Conservation (phyloP, 2,113 vertebrate species). For the Falcunculus frontatus region DNA sequence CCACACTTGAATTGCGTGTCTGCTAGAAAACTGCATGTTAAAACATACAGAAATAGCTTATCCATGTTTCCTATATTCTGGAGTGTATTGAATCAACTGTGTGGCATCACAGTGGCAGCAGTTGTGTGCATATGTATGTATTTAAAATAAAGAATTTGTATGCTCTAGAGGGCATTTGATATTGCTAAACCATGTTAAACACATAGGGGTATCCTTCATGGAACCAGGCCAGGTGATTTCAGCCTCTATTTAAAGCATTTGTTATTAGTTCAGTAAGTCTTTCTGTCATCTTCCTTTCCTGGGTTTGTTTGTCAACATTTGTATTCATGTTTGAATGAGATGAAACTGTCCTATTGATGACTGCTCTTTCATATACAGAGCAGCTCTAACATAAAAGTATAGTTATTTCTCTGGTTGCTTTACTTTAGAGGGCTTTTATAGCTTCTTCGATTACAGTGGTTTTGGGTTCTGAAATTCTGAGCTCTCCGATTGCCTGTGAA, state of each 20-base stretch:
- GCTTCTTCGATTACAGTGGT: background rate
- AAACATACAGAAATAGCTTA: background rate
- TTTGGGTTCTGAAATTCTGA: background rate
- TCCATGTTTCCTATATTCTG: background rate
- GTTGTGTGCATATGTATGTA: background rate
- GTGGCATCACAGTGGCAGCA: constrained; percentile 38
- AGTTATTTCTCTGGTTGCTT: constrained; percentile 25
- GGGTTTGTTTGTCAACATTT: constrained; percentile 58
- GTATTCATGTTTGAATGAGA: constrained; percentile 48
- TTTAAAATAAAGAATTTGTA: constrained; percentile 41
- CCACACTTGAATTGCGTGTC: background rate
- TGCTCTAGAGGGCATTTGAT: constrained; percentile 60
- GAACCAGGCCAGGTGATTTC: constrained; percentile 53
- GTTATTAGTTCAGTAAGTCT: constrained; percentile 49
- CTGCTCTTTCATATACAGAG: constrained; percentile 19
- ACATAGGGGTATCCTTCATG: constrained; percentile 15
- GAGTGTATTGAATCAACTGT: background rate
- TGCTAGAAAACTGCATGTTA: background rate
- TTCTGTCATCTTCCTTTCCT: constrained; percentile 41
- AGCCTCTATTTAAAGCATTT: constrained; percentile 62
- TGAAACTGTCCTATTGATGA: background rate
- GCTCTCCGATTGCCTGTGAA: background rate
- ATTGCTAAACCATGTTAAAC: constrained; percentile 29
- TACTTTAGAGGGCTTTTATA: background rate
- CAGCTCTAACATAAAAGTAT: constrained; percentile 32